Evolutionary conservation across 2,113 vertebrate species (phyloP).

Genomic region (Gymnarchus niloticus): DNA sequence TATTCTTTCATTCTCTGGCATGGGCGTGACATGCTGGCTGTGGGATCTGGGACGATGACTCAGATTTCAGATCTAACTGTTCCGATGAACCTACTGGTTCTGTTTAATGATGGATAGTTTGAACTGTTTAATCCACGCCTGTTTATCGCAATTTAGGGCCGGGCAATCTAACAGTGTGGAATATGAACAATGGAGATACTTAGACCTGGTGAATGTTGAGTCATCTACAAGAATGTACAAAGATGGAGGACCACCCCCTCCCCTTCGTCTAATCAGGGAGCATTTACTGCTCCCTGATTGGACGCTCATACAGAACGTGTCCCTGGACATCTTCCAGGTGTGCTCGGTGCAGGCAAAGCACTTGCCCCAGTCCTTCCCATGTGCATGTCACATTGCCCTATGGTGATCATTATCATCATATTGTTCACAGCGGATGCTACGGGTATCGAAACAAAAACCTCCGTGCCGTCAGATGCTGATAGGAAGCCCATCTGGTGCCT

Average conservation of each 20-base stretch:
- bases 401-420: background rate
- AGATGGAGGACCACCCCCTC: too few species aligned
- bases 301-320: background rate
- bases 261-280: too few species aligned
- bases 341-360: background rate
- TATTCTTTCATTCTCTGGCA: background rate
- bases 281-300: background rate
- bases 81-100: background rate
- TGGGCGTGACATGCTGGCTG: background rate
- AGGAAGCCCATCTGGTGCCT: background rate
- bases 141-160: background rate
- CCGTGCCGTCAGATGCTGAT: background rate
- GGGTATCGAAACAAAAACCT: background rate
- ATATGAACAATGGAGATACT: background rate
- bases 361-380: background rate
- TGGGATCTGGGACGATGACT: background rate
- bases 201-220: background rate
- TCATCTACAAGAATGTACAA: too few species aligned
- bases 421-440: background rate
- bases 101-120: background rate
- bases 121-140: background rate
- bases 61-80: background rate
- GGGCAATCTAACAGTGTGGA: background rate
- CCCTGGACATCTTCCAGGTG: background rate
- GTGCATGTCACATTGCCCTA: background rate